Evolutionary conservation across 23 tunicate species (phyloP), one percentile per base, ranked within the genome.

Genomic region (Halocynthia roretzi): DNA sequence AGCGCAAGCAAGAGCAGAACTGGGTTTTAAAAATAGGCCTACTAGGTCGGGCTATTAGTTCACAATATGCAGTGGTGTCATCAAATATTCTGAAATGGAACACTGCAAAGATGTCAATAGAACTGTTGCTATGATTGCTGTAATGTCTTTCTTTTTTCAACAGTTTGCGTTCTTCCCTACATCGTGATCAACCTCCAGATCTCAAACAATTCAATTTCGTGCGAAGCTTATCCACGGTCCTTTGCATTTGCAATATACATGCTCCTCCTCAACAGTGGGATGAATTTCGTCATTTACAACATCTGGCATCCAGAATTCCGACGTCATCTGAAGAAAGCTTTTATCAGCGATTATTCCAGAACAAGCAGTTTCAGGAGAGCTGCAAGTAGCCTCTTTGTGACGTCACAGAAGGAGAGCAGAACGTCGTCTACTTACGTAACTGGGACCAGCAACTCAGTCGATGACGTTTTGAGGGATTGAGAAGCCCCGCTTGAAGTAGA

Each of bases 211-310:
- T 52, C 68, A 14, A 9, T 80, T 61, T 57, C 68, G 44, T 84
- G 73, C 6, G 64, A 48, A 6, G 62, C 78, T 2, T 89, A 73
- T 76, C 44, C 44, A 31, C 44, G 44, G 4, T 1, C 44, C 44
- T 31, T 31, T 4, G 84, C 73, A 63, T 56, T 89, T 10, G 88
- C 84, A 11, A 44, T 80, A 11, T 89, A 89, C 51, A 61, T 89
- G 60, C 72, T 84, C 17, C 54, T 89, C 40, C 7, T 84, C 50
- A 89, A 89, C 83, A 89, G 96, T 50, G 82, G 72, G 19, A 68
- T 79, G 82, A 89, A 89, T 62, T 89, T 89, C 55, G 69, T 84
- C 22, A 84, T 89, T 61, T 89, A 89, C 96, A 89, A 89, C 70
- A 68, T 89, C 31, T 84, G 87, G 85, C 87, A 89, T 75, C 82